Evolutionary conservation across 1,140 invertebrate species (phyloP), one percentile per base, ranked within the genome.

Genomic region (Hestina assimilis): DNA sequence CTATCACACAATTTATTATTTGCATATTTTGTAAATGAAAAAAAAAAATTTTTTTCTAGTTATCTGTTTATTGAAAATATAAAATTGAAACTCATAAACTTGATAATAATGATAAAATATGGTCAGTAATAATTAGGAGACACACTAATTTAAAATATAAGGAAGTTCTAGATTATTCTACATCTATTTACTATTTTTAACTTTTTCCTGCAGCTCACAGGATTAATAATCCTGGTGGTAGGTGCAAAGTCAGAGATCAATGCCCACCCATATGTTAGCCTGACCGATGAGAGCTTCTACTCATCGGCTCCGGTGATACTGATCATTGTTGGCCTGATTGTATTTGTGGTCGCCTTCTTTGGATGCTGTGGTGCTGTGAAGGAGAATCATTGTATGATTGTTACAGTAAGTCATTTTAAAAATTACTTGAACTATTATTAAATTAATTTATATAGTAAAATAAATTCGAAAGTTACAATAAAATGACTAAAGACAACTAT

Each of bases 341-440:
- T 96, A 66, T 95, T 96, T 74, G 89, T 96, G 35, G 93, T 96
- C 9, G 94, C 95, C 20, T 96, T 96, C 90, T 94, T 97, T 59
- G 96, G 96, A 58, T 97, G 96, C 85, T 97, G 95, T 64, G 96
- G 96, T 12, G 95, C 96, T 9, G 89, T 95, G 2, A 94, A 94
- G 71, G 95, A 97, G 83, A 96, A 94, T 72, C 93, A 95, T 64
- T 96, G 95, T 87, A 96, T 96, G 95, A 93, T 96, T 31, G 91
- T 95, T 11, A 95, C 94, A 17, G 94, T 95, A 87, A 91, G 91
- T 88, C 8, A 15, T 5, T 15, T 12, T 12, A 12, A 31, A 19
- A 8, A 29, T 31, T 12, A 31, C 5, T n/a, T n/a, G n/a, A n/a
- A n/a, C n/a, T n/a, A n/a, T n/a, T n/a, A n/a, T n/a, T n/a, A n/a